These are phyloP conservation scores for Neria commutata DNA, from an alignment of 2,888 invertebrate species.

Conservation along the genomic window DNA sequence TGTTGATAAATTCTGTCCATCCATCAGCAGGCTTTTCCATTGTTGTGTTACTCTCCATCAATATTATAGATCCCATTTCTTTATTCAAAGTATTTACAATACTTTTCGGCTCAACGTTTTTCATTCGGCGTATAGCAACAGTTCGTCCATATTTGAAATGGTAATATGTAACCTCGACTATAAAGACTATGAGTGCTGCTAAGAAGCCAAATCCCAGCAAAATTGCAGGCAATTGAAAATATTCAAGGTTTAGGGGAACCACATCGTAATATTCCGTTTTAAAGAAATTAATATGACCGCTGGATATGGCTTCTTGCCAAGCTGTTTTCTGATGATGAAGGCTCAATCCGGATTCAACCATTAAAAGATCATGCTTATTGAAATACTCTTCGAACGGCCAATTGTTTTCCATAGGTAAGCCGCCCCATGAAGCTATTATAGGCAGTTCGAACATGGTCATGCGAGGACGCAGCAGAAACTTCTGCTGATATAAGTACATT, in stretches of 20 bases:
- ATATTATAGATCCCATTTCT: too few species aligned
- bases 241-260: slow-evolving; percentile 17
- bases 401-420: slow-evolving; percentile 32
- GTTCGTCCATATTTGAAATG: too few species aligned
- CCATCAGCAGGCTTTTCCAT: too few species aligned
- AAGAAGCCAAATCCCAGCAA: slow-evolving; percentile 20
- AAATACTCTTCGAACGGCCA: slow-evolving; percentile 32
- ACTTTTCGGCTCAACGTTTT: too few species aligned
- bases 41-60: too few species aligned
- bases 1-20: too few species aligned
- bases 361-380: slow-evolving; percentile 6
- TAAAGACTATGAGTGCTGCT: slow-evolving; percentile 14
- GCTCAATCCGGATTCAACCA: slow-evolving; percentile 25
- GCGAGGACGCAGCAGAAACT: slow-evolving; percentile 28
- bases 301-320: slow-evolving; percentile 25
- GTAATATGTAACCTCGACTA: too few species aligned
- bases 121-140: too few species aligned
- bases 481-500: slow-evolving; percentile 38
- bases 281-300: slow-evolving; percentile 24
- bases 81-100: too few species aligned
- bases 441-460: slow-evolving; percentile 23
- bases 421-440: slow-evolving; percentile 25
- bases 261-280: slow-evolving; percentile 19
- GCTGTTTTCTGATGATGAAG: neutral
- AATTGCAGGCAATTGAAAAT: slow-evolving; percentile 20